Evolutionary conservation across 2,113 vertebrate species (phyloP), one percentile per base, ranked within the genome.

Genomic region (Ahaetulla prasina): DNA sequence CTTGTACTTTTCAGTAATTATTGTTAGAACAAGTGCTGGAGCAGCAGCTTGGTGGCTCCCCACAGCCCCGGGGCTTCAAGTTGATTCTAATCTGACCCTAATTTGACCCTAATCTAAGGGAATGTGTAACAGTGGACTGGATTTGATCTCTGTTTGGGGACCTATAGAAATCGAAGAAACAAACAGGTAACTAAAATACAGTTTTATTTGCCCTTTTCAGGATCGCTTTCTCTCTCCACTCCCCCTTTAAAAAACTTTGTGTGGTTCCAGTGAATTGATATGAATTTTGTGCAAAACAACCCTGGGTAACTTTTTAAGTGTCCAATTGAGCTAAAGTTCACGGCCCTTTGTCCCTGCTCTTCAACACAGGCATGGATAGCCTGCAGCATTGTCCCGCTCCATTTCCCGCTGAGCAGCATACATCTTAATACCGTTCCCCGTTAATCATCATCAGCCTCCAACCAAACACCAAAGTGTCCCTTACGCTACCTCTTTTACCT

Each of bases 311-410:
- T 95, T 96, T 97, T 97, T 96, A 96, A 96, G 96, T 95, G 95
- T 93, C 95, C 95, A 96, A 95, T 96, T 97, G 93, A 96, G 96
- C 95, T 94, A 91, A 96, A 95, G 97, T 98, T 98, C 97, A 97
- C 96, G 97, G 97, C 97, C 97, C 95, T 97, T 97, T 96, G 96
- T 98, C 97, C 97, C 74, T 96, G 96, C 93, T 97, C 96, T 96
- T 98, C 98, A 98, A 97, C 97, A 97, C 95, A 94, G 95, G 96
- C 97, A 96, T 96, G 97, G 95, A 98, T 98, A 97, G 97, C 97
- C 98, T 97, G 96, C 95, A 98, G 98, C 98, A 97, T 97, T 97
- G 97, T 95, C 97, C 96, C 97, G 95, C 95, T 95, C 91, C 86
- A 95, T 91, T 97, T 97, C 97, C 97, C 97, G 96, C 96, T 97